Percentiles rank a stretch among this genome's conserved stretches.
phyloP scores from a whole-genome alignment of 1,140 invertebrate species.

The Goniozus legneri region DNA sequence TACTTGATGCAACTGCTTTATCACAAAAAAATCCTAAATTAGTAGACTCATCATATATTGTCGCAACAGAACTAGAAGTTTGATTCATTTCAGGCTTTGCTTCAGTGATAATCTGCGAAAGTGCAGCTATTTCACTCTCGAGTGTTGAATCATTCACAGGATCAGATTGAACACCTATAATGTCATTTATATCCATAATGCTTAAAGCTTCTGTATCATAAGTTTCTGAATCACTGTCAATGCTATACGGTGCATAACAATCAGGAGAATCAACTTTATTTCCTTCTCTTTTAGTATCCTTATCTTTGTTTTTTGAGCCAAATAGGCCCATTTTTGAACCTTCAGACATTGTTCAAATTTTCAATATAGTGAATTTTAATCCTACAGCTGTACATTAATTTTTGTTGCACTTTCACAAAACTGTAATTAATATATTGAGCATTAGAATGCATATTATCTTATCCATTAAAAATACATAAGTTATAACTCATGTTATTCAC shows the following conservation, averaged over 20 bases:
- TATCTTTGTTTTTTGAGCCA: slow-evolving; percentile 33
- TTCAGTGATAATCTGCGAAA: slow-evolving; percentile 48
- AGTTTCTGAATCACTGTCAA: slow-evolving; percentile 35
- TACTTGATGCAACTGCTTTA: too few relatives aligned
- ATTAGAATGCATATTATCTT: too few relatives aligned
- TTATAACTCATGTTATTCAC: too few relatives aligned
- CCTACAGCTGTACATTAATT: slow-evolving; percentile 14
- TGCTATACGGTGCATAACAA: slow-evolving; percentile 28
- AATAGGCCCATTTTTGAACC: slow-evolving; percentile 37
- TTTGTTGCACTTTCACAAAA: not conserved
- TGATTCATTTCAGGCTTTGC: slow-evolving; percentile 29
- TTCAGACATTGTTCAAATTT: slow-evolving; percentile 32
- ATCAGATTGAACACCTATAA: slow-evolving; percentile 38
- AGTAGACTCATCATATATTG: too few relatives aligned
- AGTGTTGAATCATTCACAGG: slow-evolving; percentile 40
- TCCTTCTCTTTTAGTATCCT: slow-evolving; percentile 16
- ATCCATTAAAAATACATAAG: too few relatives aligned
- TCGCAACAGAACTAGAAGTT: too few relatives aligned
- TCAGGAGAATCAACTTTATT: slow-evolving; percentile 22
- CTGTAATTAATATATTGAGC: too few relatives aligned
- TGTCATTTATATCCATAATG: slow-evolving; percentile 44
- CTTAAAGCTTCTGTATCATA: slow-evolving; percentile 34
- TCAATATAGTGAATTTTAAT: slow-evolving; percentile 5
- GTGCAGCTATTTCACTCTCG: slow-evolving; percentile 48
- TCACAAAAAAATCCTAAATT: too few relatives aligned